These are phyloP conservation scores for Eilema sororculum DNA, from an alignment of 2,888 invertebrate species.

Conservation along the genomic window DNA sequence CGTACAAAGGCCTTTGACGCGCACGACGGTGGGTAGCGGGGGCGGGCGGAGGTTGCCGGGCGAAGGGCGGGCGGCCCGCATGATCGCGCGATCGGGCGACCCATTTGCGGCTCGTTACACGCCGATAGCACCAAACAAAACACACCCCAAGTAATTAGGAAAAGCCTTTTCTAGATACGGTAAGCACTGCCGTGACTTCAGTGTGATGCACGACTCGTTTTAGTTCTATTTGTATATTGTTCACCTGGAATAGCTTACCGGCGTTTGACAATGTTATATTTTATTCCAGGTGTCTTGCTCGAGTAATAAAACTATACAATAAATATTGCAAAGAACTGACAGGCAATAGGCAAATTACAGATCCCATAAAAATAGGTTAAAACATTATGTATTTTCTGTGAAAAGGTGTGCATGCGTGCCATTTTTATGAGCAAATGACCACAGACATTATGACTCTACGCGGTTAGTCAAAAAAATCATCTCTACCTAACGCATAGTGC, in stretches of 20 bases:
- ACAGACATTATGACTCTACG: constrained; percentile 68
- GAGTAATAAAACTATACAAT: background rate
- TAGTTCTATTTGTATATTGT: constrained; percentile 24
- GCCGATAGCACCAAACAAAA: constrained; percentile 86
- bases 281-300: background rate
- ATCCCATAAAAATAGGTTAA: constrained; percentile 73
- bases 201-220: constrained; percentile 35
- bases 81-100: constrained; percentile 84
- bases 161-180: constrained; percentile 85
- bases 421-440: constrained; percentile 65
- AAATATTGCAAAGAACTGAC: constrained; percentile 17
- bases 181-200: constrained; percentile 76
- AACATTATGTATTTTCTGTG: constrained; percentile 61
- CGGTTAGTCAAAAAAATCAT: constrained; percentile 61
- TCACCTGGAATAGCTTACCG: background rate
- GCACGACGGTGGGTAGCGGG: constrained; percentile 52
- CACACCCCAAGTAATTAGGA: constrained; percentile 86
- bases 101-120: constrained; percentile 86
- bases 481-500: background rate
- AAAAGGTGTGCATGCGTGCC: constrained; percentile 64
- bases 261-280: background rate
- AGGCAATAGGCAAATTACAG: constrained; percentile 65
- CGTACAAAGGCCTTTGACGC: constrained; percentile 86
- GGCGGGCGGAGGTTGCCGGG: constrained; percentile 57
- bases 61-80: constrained; percentile 81